These are phyloP conservation scores for Cyclophora albipunctata DNA, from an alignment of 2,888 invertebrate genomes.

Conservation along the genomic window DNA sequence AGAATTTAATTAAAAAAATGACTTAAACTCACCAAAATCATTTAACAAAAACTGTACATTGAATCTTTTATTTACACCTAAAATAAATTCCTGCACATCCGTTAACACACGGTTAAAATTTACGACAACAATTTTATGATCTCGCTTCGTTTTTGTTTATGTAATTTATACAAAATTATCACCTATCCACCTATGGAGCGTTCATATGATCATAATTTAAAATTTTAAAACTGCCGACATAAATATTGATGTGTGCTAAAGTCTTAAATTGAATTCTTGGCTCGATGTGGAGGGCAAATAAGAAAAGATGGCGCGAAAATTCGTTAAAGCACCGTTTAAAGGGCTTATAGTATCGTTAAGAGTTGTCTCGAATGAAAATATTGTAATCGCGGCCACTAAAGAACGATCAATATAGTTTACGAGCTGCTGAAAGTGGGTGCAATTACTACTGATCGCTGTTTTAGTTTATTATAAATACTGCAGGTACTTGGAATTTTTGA, in stretches of 20 bases:
- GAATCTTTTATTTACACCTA: too few species aligned
- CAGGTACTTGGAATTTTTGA: conserved; percentile 31
- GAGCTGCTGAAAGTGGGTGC: conserved; percentile 47
- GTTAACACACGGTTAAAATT: conserved; percentile 20
- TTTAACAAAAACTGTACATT: conserved; percentile 9
- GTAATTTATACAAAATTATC: conserved; percentile 55
- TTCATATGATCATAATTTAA: conserved; percentile 61
- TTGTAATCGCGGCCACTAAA: conserved; percentile 47
- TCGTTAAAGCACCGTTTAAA: conserved; percentile 63
- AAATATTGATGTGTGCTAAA: conserved; percentile 69
- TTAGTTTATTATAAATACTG: conserved; percentile 38
- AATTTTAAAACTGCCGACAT: conserved; percentile 45
- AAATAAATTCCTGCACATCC: too few species aligned
- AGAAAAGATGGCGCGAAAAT: conserved; percentile 68
- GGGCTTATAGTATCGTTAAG: conserved; percentile 72
- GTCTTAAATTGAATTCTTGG: conserved; percentile 72
- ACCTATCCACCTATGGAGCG: conserved; percentile 47
- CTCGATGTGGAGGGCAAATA: conserved; percentile 52
- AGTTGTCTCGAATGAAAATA: conserved; percentile 59
- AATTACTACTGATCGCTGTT: conserved; percentile 37
- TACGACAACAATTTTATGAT: conserved; percentile 51
- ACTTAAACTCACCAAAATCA: too few species aligned
- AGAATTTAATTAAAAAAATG: too few species aligned
- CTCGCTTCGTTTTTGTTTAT: conserved; percentile 43
- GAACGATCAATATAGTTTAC: conserved; percentile 48